Conservation (phyloP, 2,888 invertebrate species). For the Vandiemenella viatica region DNA sequence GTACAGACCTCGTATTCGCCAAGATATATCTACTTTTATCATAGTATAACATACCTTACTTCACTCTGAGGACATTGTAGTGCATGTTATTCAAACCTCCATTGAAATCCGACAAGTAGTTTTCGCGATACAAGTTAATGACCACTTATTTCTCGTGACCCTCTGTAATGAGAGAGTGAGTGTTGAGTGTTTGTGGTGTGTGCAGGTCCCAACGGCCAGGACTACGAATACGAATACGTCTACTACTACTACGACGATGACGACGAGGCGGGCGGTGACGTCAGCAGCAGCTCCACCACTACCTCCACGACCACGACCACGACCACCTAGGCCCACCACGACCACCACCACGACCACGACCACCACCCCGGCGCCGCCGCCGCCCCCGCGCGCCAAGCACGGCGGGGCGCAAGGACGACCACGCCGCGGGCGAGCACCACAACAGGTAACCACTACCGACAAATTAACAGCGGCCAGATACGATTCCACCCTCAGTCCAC, state of each 20-base stretch:
- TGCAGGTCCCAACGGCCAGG: constrained; percentile 69
- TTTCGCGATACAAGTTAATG: no score
- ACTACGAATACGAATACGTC: constrained; percentile 83
- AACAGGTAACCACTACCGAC: background rate
- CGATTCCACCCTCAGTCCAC: no score
- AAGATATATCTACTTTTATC: no score
- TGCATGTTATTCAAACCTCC: no score
- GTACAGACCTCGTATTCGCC: no score
- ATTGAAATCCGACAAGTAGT: no score
- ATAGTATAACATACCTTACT: no score
- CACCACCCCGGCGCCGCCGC: constrained; percentile 7
- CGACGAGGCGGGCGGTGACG: constrained; percentile 29
- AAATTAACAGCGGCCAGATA: background rate
- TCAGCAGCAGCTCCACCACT: background rate
- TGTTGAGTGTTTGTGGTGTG: no score
- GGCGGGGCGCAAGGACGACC: background rate
- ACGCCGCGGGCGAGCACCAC: background rate
- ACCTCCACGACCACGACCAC: constrained; percentile 16
- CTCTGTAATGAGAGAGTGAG: no score
- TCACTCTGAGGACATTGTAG: no score
- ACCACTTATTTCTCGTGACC: no score
- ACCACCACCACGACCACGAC: constrained; percentile 25
- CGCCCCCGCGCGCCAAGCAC: background rate
- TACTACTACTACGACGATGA: constrained; percentile 83
- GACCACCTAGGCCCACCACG: constrained; percentile 14